Conservation (phyloP, 2,797 vertebrate species). For the Pitangus sulphuratus region DNA sequence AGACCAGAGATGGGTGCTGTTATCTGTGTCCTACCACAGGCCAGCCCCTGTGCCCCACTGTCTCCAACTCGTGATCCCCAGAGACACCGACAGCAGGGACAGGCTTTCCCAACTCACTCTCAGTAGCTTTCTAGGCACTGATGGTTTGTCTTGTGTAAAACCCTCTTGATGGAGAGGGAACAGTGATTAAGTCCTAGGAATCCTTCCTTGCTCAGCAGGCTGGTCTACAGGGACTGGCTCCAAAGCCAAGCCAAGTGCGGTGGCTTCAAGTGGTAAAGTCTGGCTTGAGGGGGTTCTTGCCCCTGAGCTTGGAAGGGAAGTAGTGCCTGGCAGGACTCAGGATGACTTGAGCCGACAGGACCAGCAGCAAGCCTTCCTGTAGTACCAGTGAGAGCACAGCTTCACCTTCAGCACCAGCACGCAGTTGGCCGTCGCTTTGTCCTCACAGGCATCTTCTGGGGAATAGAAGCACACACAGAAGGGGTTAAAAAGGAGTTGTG, state of each 20-base stretch:
- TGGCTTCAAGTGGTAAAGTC: conserved; percentile 30
- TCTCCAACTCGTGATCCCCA: background rate
- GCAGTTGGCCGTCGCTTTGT: conserved; percentile 83
- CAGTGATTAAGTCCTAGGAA: background rate
- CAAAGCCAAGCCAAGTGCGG: background rate
- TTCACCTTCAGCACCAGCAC: conserved; percentile 86
- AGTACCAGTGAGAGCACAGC: conserved; percentile 88
- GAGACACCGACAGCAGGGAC: background rate
- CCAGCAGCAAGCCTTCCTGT: conserved; percentile 86
- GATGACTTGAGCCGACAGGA: conserved; percentile 78
- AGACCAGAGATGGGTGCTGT: background rate
- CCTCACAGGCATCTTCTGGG: conserved; percentile 81
- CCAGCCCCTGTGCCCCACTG: fast-evolving
- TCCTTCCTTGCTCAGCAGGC: background rate
- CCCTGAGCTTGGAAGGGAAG: background rate
- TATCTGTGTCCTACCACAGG: fast-evolving
- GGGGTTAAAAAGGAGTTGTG: background rate
- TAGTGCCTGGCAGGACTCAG: conserved; percentile 9
- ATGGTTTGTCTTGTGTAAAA: conserved; percentile 1
- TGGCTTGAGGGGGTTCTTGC: background rate
- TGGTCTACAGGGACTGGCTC: background rate
- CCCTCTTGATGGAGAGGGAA: background rate
- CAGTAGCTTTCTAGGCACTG: conserved; percentile 53
- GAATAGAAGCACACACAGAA: background rate
- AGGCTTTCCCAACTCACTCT: background rate